Evolutionary conservation across 2,888 invertebrate species (phyloP).

Genomic region (Dolichomitus sp.): DNA sequence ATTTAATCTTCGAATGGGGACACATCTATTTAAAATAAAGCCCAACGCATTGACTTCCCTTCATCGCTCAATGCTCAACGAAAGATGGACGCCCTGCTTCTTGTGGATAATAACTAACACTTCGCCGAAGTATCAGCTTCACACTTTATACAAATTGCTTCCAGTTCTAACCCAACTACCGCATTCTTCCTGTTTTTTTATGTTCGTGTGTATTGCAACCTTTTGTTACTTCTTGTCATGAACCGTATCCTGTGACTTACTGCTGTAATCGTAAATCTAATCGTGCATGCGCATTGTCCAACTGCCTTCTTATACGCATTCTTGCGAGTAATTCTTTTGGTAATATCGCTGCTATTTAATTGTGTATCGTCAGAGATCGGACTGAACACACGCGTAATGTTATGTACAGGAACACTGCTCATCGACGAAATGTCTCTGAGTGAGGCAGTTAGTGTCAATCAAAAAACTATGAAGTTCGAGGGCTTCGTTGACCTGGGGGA

Average conservation of each 20-base stretch:
- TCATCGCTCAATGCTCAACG: background rate
- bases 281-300: background rate
- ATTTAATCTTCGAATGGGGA: no score
- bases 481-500: conserved; percentile 71
- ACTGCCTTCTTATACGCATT: background rate
- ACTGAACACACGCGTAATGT: no score
- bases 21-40: no score
- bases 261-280: background rate
- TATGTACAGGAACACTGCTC: conserved; percentile 56
- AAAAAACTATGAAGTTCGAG: conserved; percentile 46
- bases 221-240: background rate
- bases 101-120: background rate
- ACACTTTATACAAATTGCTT: background rate
- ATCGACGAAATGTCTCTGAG: conserved; percentile 71
- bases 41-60: background rate
- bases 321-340: no score
- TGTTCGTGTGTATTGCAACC: background rate
- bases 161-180: background rate
- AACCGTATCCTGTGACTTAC: conserved; percentile 25
- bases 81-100: background rate
- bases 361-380: background rate
- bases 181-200: background rate
- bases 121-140: background rate
- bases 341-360: background rate
- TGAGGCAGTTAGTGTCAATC: conserved; percentile 65